phyloP scores from a whole-genome alignment of 1,140 invertebrate genomes.

The Luehdorfia chinensis region DNA sequence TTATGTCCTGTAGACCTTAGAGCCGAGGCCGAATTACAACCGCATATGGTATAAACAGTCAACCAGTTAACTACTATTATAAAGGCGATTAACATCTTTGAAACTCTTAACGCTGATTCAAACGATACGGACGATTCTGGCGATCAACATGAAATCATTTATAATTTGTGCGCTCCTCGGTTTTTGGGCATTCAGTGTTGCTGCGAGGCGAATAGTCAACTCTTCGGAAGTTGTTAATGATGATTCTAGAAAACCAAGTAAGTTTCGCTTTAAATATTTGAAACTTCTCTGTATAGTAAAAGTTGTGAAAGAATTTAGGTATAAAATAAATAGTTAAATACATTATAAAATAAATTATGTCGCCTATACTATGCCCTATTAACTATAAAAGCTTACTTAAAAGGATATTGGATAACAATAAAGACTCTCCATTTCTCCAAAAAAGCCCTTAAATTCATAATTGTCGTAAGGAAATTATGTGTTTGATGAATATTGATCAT shows the following conservation, averaged over 20 bases:
- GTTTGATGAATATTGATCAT: too few relatives aligned
- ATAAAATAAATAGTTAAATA: too few relatives aligned
- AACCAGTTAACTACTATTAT: constrained; percentile 51
- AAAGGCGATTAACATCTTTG: constrained; percentile 44
- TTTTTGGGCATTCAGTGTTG: not conserved
- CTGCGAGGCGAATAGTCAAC: constrained; percentile 3
- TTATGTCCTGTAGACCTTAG: constrained; percentile 44
- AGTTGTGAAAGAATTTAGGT: too few relatives aligned
- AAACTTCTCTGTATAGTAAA: not conserved
- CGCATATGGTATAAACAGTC: constrained; percentile 44
- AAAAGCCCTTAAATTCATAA: too few relatives aligned
- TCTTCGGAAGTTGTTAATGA: not conserved
- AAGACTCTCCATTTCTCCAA: too few relatives aligned
- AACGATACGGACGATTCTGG: constrained; percentile 24
- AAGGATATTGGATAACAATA: not conserved
- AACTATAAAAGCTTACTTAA: not conserved
- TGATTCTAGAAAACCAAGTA: not conserved
- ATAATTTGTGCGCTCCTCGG: not conserved
- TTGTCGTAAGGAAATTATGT: too few relatives aligned
- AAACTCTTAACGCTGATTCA: constrained; percentile 39
- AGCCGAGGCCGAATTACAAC: constrained; percentile 42
- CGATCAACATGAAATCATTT: constrained; percentile 29
- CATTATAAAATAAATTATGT: too few relatives aligned
- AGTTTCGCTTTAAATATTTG: not conserved
- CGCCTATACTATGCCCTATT: not conserved